Conservation (phyloP, 2,888 invertebrate genomes). For the Brachyopa scutellaris region DNA sequence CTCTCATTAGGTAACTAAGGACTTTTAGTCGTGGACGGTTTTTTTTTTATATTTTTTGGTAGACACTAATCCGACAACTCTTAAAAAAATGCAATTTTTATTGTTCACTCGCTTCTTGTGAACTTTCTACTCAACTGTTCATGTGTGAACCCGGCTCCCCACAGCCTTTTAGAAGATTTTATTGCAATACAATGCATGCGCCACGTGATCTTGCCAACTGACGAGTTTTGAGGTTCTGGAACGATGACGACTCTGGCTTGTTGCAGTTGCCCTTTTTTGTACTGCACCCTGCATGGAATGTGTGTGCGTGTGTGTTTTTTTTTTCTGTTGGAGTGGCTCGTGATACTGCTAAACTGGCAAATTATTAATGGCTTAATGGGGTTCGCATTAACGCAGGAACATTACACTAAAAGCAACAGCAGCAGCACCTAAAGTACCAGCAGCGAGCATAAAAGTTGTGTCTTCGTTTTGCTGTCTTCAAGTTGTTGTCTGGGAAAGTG, state of each 20-base stretch:
- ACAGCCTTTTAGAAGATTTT: background rate
- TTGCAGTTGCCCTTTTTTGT: constrained; percentile 25
- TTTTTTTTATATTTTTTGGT: background rate
- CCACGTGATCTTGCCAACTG: constrained; percentile 6
- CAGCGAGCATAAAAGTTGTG: constrained; percentile 30
- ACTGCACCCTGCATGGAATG: background rate
- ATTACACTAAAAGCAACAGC: constrained; percentile 53
- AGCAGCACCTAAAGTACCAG: constrained; percentile 4
- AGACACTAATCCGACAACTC: constrained; percentile 29
- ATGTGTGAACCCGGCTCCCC: background rate
- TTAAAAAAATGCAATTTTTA: constrained; percentile 43
- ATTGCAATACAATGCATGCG: constrained; percentile 34
- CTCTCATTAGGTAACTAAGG: constrained; percentile 18
- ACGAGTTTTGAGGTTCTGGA: constrained; percentile 4
- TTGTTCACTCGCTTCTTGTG: background rate
- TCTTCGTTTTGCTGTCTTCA: background rate
- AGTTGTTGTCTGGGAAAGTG: constrained; percentile 28
- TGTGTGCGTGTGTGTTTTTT: background rate
- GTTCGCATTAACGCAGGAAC: constrained; percentile 69
- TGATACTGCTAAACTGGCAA: constrained; percentile 66
- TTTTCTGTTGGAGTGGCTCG: constrained; percentile 43
- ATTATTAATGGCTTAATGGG: constrained; percentile 70
- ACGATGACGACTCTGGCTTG: constrained; percentile 10
- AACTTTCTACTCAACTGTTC: background rate
- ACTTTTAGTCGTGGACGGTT: background rate